These are phyloP conservation scores for Odontamblyopus lacepedii DNA, from an alignment of 2,797 vertebrate genomes.

Conservation along the genomic window DNA sequence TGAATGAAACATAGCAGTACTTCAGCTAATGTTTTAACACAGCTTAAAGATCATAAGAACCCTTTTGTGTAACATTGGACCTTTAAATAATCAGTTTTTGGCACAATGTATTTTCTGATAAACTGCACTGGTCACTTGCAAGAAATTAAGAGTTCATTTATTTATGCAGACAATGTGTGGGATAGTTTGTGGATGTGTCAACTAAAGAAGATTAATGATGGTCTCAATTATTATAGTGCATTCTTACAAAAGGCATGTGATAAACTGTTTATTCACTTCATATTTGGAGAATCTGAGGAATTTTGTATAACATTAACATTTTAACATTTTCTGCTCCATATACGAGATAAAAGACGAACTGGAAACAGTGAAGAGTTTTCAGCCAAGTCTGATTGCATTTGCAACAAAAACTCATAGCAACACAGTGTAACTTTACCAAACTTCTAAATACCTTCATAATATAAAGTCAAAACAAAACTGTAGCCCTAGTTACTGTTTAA, in stretches of 20 bases:
- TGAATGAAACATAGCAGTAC: no score
- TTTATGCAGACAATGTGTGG: neutral
- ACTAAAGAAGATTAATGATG: neutral
- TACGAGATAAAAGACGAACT: neutral
- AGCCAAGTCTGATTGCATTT: neutral
- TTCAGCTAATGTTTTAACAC: no score
- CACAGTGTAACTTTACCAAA: neutral
- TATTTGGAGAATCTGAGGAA: conserved; percentile 5
- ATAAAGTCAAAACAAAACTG: neutral
- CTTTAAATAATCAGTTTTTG: conserved; percentile 46
- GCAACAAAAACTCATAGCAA: neutral
- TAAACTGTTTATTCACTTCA: conserved; percentile 12
- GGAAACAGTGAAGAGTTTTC: neutral
- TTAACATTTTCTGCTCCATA: neutral
- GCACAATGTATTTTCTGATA: conserved; percentile 43
- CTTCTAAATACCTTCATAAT: neutral
- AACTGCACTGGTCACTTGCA: conserved; percentile 37
- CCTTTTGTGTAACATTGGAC: no score
- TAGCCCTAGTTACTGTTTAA: neutral
- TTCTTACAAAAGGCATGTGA: neutral
- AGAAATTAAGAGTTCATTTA: conserved; percentile 28
- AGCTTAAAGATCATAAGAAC: no score
- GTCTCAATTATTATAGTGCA: neutral
- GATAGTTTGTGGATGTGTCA: conserved; percentile 5
- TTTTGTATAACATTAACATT: neutral